Conservation (phyloP, 2,888 invertebrate species). For the Limnephilus auricula region DNA sequence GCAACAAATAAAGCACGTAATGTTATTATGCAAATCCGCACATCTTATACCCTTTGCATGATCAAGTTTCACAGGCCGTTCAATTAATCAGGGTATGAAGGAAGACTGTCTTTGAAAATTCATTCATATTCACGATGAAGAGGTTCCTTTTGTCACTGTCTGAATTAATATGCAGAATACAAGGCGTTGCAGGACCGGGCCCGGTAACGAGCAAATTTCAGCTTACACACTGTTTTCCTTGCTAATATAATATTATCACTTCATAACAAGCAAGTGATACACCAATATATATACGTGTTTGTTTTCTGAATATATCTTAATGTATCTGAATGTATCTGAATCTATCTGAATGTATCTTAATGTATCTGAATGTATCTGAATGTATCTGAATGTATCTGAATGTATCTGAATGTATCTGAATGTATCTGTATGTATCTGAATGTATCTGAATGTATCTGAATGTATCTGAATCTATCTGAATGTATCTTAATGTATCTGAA, state of each 20-base stretch:
- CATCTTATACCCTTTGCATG: neutral
- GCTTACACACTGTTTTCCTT: neutral
- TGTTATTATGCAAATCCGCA: conserved; percentile 3
- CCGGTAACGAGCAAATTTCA: neutral
- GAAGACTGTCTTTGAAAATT: conserved; percentile 58
- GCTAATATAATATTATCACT: neutral
- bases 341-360: too few species aligned
- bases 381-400: too few species aligned
- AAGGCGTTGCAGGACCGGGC: conserved; percentile 20
- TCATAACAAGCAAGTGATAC: neutral
- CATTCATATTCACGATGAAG: conserved; percentile 62
- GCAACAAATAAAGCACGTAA: neutral
- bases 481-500: too few species aligned
- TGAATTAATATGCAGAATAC: conserved; percentile 49
- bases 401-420: too few species aligned
- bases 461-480: too few species aligned
- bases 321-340: too few species aligned
- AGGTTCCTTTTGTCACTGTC: conserved; percentile 43
- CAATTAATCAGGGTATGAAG: conserved; percentile 55
- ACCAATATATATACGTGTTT: neutral
- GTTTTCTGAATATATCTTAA: too few species aligned
- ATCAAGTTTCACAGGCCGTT: conserved; percentile 49
- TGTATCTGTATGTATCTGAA: too few species aligned
- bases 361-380: too few species aligned
- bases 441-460: too few species aligned